Percentiles rank a stretch among this genome's conserved stretches.
Evolutionary conservation across 2,113 vertebrate species (phyloP).

Genomic region (Megaceryle torquata): DNA sequence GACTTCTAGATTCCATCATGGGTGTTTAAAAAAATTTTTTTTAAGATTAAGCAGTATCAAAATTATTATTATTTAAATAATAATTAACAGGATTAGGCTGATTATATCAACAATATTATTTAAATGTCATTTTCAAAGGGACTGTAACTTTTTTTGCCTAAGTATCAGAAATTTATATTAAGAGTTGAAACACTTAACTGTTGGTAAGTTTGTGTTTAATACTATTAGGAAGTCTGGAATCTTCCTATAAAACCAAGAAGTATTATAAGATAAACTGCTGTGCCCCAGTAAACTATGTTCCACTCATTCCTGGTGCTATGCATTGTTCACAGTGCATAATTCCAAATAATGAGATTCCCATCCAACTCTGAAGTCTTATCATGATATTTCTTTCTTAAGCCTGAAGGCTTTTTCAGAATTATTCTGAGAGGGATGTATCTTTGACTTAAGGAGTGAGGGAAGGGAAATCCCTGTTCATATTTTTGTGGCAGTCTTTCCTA

Average conservation of each 20-base stretch:
- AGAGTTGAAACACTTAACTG: background rate
- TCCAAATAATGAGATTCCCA: background rate
- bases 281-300: background rate
- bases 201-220: background rate
- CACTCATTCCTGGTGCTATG: background rate
- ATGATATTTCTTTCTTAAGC: background rate
- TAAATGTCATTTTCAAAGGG: background rate
- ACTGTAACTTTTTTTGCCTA: background rate
- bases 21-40: background rate
- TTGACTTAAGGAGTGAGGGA: background rate
- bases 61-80: background rate
- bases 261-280: background rate
- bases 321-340: background rate
- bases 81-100: background rate
- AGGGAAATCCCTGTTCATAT: background rate
- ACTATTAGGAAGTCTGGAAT: background rate
- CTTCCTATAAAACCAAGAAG: background rate
- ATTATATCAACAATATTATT: background rate
- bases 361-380: background rate
- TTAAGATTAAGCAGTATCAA: background rate
- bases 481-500: background rate
- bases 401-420: background rate
- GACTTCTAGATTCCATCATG: background rate
- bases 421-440: background rate
- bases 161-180: background rate